These are phyloP conservation scores for Heterodera filipjevi DNA, from an alignment of 2,888 invertebrate genomes.

Conservation along the genomic window DNA sequence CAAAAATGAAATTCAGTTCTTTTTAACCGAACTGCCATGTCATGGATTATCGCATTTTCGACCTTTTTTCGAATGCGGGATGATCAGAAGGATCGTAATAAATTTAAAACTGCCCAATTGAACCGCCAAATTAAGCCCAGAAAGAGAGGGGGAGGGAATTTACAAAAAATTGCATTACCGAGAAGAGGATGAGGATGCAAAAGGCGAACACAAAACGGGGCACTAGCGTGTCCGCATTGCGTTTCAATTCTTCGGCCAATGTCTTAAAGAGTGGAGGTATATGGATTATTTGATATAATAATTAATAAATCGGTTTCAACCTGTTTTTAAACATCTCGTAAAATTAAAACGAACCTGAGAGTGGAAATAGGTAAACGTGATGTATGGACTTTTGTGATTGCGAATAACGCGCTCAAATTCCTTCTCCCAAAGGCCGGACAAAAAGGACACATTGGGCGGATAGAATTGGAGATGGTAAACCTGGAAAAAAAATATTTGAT, in stretches of 20 bases:
- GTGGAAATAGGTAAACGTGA: conserved; percentile 63
- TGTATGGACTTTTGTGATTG: conserved; percentile 51
- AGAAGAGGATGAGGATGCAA: conserved; percentile 59
- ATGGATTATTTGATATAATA: too few species aligned
- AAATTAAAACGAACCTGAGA: conserved; percentile 70
- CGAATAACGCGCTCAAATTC: conserved; percentile 29
- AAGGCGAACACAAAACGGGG: conserved; percentile 62
- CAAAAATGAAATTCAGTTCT: too few species aligned
- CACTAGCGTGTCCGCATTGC: conserved; percentile 79
- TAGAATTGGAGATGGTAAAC: conserved; percentile 64
- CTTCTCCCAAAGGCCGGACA: conserved; percentile 64
- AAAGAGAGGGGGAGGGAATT: too few species aligned
- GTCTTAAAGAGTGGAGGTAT: conserved; percentile 68
- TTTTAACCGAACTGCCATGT: too few species aligned
- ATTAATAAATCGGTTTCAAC: too few species aligned
- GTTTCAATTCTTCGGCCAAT: conserved; percentile 86
- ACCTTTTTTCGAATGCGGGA: too few species aligned
- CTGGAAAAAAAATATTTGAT: background rate
- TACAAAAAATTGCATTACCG: conserved; percentile 36
- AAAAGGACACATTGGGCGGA: conserved; percentile 57
- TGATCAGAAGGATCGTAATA: too few species aligned
- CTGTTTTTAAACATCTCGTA: too few species aligned
- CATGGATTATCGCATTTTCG: too few species aligned
- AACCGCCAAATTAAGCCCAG: background rate
- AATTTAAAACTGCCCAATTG: too few species aligned